Evolutionary conservation across 2,797 vertebrate species (phyloP), one percentile per base, ranked within the genome.

Genomic region (Dipus sagitta): DNA sequence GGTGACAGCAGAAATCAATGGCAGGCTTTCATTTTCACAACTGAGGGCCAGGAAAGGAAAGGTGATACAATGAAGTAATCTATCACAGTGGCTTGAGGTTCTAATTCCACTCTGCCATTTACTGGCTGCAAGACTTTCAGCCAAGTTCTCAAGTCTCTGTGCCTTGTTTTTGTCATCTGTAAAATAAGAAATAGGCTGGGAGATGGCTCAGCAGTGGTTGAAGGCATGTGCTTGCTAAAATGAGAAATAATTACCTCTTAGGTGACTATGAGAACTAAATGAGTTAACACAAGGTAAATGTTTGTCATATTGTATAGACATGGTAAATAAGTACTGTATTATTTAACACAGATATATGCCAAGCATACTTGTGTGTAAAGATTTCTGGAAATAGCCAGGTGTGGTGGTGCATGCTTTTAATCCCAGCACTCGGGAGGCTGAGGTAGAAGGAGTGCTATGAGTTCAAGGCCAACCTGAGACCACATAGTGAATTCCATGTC

Each of bases 101-200:
- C 71, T 84, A 89, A 26, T 64, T 84, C 42, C n/a, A 89, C 77
- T 90, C 15, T 78, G 5, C 23, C 52, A 74, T 77, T 86, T 67
- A 67, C 15, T 81, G 85, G 90, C 82, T 68, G 65, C 32, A 21
- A 47, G n/a, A 80, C 20, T 30, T 79, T 90, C 24, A 26, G 70
- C 60, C 42, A 92, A 47, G 42, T 64, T 74, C 32, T 87, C 26
- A 47, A 78, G 28, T 68, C 28, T 95, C 74, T 90, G 78, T 83
- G 77, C 85, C 60, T 92, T 90, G 26, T 92, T 88, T 91, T 90
- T 67, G 54, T 58, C 81, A 88, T 77, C 91, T 83, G 12, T 77
- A 91, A 94, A 92, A 76, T 34, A 15, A 88, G 4, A n/a, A 58
- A 58, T 58, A 58, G 54, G 13, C 54, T 58, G 54, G 54, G 54